Conservation (phyloP, 2,888 invertebrate species). For the Limenitis camilla region DNA sequence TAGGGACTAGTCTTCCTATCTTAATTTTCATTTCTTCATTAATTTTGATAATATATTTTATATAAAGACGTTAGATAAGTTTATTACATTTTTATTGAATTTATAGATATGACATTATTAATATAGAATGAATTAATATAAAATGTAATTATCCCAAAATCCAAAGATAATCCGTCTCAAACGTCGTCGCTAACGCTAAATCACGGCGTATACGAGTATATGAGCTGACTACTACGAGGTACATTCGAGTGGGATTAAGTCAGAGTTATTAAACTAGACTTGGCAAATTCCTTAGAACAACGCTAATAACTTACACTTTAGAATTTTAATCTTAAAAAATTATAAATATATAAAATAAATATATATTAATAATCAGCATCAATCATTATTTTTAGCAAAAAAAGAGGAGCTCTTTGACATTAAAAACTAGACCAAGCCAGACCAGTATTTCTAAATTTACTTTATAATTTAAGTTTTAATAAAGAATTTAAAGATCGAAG, state of each 20-base stretch:
- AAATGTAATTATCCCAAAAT: constrained; percentile 17
- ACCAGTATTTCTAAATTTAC: too few relatives aligned
- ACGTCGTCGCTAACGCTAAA: constrained; percentile 13
- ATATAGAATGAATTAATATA: not conserved
- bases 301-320: too few relatives aligned
- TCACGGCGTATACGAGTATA: constrained; percentile 21
- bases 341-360: not conserved
- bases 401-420: too few relatives aligned
- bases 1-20: too few relatives aligned
- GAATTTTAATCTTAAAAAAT: not conserved
- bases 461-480: too few relatives aligned
- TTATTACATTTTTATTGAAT: not conserved
- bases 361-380: too few relatives aligned
- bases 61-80: too few relatives aligned
- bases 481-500: too few relatives aligned
- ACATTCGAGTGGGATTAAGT: constrained; percentile 41
- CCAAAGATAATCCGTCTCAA: constrained; percentile 14
- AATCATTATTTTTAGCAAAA: too few relatives aligned
- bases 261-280: constrained; percentile 42
- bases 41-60: too few relatives aligned
- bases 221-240: constrained; percentile 34
- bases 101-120: not conserved
- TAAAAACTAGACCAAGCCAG: too few relatives aligned
- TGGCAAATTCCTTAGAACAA: constrained; percentile 6
- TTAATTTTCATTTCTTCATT: too few relatives aligned